Evolutionary conservation across 2,113 vertebrate species (phyloP), one percentile per base, ranked within the genome.

Genomic region (Vanacampus margaritifer): DNA sequence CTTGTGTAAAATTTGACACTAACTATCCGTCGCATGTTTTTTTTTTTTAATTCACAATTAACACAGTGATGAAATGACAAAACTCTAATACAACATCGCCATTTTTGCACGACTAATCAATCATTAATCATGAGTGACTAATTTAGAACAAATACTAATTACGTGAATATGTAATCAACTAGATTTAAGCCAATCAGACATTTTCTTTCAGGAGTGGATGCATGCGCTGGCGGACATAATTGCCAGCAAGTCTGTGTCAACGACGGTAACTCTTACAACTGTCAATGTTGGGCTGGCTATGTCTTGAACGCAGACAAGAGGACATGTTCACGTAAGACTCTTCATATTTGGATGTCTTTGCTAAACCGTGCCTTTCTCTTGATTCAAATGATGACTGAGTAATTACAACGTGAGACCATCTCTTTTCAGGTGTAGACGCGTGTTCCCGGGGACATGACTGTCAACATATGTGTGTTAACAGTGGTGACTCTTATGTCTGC

Each of bases 161-260:
- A 21, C 24, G 13, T 28, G 3, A 46, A 2, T 1, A 61, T 24
- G 65, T 17, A 82, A 73, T 72, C 70, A 3, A 61, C 8, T 36
- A 21, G 17, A 19, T 24, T 17, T 74, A 79, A 79, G 73, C 76
- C 72, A 80, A 83, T 88, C 73, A 83, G 73, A 80, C 71, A 61
- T 28, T 62, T 74, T 79, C 66, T 75, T 79, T 48, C 81, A 94
- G 93, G 92, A 82, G 37, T 78, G 19, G 90, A 93, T 67, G 68
- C 87, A 14, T 94, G 93, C 78, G 86, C 89, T 51, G 78, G 79
- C 35, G 89, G 88, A 87, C 93, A 92, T 3, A 85, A 84, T 16
- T 95, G 94, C 65, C 88, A 94, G 63, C 94, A 95, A 14, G 73
- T 92, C 67, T 95, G 92, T 75, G 88, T 93, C 75, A 91, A 76